phyloP scores from a whole-genome alignment of 2,113 vertebrate genomes.

The Cavia aperea region DNA sequence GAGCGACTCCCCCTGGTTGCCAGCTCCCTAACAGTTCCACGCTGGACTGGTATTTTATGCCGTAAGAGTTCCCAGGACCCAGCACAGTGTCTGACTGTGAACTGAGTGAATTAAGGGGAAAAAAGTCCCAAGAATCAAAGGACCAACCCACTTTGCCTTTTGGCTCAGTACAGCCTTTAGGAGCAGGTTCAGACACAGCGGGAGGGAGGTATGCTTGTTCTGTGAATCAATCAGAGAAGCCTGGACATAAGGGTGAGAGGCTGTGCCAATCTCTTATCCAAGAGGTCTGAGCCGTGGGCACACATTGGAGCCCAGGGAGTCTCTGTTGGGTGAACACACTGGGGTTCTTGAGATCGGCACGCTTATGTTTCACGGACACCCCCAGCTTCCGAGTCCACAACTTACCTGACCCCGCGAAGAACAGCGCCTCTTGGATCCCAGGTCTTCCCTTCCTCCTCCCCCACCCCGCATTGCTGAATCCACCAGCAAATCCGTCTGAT shows the following conservation, averaged over 20 bases:
- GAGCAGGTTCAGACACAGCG: not conserved
- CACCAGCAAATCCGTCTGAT: not conserved
- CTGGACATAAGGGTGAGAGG: not conserved
- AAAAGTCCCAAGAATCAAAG: not conserved
- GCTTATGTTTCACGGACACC: not conserved
- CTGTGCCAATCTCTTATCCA: fast-evolving
- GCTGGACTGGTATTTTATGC: not conserved
- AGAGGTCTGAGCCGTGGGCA: not conserved
- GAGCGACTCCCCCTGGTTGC: not conserved
- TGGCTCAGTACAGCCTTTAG: not conserved
- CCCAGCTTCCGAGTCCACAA: not conserved
- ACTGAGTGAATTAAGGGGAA: not conserved
- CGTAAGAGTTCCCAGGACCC: not conserved
- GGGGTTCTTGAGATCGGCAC: not conserved
- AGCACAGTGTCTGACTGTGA: not conserved
- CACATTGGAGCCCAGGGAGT: not conserved
- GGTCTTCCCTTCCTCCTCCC: fast-evolving
- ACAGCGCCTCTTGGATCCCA: not conserved
- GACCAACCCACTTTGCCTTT: not conserved
- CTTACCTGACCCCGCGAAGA: fast-evolving
- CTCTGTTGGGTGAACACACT: not conserved
- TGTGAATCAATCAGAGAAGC: not conserved
- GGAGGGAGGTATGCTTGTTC: not conserved
- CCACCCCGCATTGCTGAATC: not conserved
- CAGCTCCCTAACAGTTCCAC: not conserved